Evolutionary conservation across 2,888 invertebrate genomes (phyloP).

Genomic region (Aphrophora alni): DNA sequence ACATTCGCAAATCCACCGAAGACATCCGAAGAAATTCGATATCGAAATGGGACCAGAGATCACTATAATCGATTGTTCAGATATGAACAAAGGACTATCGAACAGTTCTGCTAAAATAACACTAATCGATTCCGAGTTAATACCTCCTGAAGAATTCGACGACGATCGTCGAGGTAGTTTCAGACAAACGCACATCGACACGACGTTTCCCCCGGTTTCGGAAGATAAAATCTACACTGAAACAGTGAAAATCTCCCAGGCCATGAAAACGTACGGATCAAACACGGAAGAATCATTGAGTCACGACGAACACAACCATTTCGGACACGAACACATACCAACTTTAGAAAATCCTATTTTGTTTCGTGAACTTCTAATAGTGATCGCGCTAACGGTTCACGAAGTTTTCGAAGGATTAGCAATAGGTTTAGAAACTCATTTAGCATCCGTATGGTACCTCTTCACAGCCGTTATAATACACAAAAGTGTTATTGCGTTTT

Average conservation of each 20-base stretch:
- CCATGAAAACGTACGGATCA: conserved; percentile 16
- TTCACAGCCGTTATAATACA: conserved; percentile 69
- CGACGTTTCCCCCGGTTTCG: background rate
- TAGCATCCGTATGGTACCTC: conserved; percentile 67
- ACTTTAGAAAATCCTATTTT: conserved; percentile 9
- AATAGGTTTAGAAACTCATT: conserved; percentile 74
- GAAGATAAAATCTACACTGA: background rate
- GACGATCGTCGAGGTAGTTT: background rate
- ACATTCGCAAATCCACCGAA: background rate
- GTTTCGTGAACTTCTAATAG: conserved; percentile 52
- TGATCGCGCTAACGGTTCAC: conserved; percentile 70
- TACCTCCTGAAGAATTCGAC: background rate
- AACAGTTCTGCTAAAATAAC: background rate
- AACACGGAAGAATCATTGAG: background rate
- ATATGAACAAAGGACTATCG: background rate
- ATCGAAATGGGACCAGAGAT: background rate
- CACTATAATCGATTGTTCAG: background rate
- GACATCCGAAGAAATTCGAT: background rate
- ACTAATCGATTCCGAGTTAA: background rate
- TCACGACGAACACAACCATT: conserved; percentile 18
- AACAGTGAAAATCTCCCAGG: background rate
- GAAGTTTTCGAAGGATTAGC: conserved; percentile 77
- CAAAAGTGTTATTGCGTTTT: conserved; percentile 70
- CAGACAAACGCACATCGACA: background rate
- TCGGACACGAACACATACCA: conserved; percentile 18